phyloP scores from a whole-genome alignment of 2,113 vertebrate genomes.

The Neofelis nebulosa region DNA sequence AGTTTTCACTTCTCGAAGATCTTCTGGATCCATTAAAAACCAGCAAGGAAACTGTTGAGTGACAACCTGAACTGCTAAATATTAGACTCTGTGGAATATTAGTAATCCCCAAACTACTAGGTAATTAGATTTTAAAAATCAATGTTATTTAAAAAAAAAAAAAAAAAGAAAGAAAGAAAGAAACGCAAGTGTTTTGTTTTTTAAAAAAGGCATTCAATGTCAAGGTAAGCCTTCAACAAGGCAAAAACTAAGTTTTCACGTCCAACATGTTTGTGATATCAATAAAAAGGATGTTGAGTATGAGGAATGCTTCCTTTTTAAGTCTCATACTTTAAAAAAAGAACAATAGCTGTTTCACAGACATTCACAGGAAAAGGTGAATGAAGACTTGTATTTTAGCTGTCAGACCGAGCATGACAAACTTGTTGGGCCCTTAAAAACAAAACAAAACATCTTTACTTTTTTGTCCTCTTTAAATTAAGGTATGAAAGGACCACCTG shows the following conservation, averaged over 20 bases:
- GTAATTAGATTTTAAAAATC: constrained; percentile 42
- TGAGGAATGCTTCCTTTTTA: constrained; percentile 63
- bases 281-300: constrained; percentile 65
- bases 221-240: constrained; percentile 70
- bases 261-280: constrained; percentile 70
- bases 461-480: constrained; percentile 79
- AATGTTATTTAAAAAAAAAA: background rate
- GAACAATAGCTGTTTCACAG: constrained; percentile 58
- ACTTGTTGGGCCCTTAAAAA: constrained; percentile 67
- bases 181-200: constrained; percentile 23
- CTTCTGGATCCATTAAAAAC: constrained; percentile 68
- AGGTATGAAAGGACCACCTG: constrained; percentile 82
- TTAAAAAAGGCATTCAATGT: constrained; percentile 56
- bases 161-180: background rate
- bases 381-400: constrained; percentile 65
- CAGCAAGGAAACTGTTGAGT: constrained; percentile 67
- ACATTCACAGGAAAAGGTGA: constrained; percentile 69
- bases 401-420: constrained; percentile 67
- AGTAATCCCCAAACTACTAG: constrained; percentile 18
- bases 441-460: constrained; percentile 67
- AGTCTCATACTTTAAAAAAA: constrained; percentile 62
- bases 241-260: constrained; percentile 71
- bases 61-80: constrained; percentile 59
- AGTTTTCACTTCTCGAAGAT: constrained; percentile 62
- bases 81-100: constrained; percentile 66